Percentiles rank a stretch among this genome's conserved stretches.
Evolutionary conservation across 2,113 vertebrate species (phyloP).

Genomic region (Pterocles gutturalis): DNA sequence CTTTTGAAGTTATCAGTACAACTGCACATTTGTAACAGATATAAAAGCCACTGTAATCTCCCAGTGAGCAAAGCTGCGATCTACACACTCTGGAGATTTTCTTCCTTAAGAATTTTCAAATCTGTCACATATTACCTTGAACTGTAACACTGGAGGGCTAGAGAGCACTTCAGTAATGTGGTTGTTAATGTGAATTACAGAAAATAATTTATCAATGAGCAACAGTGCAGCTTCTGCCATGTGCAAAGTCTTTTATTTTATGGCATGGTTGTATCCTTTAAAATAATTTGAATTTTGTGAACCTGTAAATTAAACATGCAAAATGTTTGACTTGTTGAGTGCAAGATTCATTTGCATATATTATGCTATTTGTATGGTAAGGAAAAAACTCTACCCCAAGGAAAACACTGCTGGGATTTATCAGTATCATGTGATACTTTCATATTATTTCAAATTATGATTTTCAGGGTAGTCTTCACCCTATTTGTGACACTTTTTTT

Average conservation of each 20-base stretch:
- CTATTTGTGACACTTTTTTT: not conserved
- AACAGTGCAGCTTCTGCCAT: slow-evolving; percentile 17
- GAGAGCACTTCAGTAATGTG: slow-evolving; percentile 55
- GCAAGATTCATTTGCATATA: not conserved
- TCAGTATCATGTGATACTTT: not conserved
- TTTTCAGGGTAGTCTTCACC: not conserved
- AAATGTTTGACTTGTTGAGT: slow-evolving; percentile 34
- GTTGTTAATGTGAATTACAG: slow-evolving; percentile 61
- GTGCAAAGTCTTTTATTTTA: slow-evolving; percentile 4
- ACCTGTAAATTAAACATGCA: not conserved
- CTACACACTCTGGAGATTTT: slow-evolving; percentile 54
- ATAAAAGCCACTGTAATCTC: slow-evolving; percentile 60
- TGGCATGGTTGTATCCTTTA: not conserved
- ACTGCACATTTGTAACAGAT: slow-evolving; percentile 56
- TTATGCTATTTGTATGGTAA: not conserved
- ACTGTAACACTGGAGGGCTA: slow-evolving; percentile 56
- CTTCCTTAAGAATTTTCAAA: slow-evolving; percentile 58
- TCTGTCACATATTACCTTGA: slow-evolving; percentile 68
- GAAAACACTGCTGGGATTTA: not conserved
- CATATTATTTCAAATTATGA: not conserved
- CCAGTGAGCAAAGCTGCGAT: slow-evolving; percentile 14
- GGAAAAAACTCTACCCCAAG: not conserved
- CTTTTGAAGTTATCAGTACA: slow-evolving; percentile 57
- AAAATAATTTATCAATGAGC: slow-evolving; percentile 67
- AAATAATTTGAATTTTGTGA: slow-evolving; percentile 27